Percentiles rank a stretch among this genome's conserved stretches.
These are phyloP conservation scores for Hydractinia echinata DNA, from an alignment of 30 jellyfish, hydroid and myxozoan genomes.

Conservation along the genomic window DNA sequence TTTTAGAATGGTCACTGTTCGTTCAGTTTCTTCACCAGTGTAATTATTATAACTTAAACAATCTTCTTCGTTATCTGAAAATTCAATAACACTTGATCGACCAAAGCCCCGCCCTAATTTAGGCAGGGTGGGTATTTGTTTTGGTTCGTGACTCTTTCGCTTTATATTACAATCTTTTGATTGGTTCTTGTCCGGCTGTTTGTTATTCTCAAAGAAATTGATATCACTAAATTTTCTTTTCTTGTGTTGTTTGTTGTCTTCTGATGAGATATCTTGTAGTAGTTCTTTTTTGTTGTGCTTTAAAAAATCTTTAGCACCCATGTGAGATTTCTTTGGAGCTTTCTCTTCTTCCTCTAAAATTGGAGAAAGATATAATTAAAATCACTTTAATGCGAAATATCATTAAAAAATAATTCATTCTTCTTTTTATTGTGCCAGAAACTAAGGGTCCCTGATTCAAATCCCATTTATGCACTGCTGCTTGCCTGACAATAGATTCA, in stretches of 20 bases:
- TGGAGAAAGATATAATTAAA: no score
- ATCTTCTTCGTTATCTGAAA: conserved; percentile 58
- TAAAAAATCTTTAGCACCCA: conserved; percentile 7
- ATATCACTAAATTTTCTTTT: conserved; percentile 18
- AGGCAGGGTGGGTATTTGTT: conserved; percentile 38
- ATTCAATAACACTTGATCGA: conserved; percentile 55
- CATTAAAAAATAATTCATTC: no score
- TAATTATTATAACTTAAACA: conserved; percentile 40
- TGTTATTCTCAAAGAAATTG: conserved; percentile 10
- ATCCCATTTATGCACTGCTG: no score
- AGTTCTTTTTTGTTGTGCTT: not conserved
- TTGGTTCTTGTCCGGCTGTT: not conserved
- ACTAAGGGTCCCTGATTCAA: no score
- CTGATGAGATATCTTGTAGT: not conserved
- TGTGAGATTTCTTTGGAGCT: not conserved
- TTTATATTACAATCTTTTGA: not conserved
- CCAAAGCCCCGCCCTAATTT: conserved; percentile 45
- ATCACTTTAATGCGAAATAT: no score
- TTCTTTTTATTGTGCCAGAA: no score
- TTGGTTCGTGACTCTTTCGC: not conserved
- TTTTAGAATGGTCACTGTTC: not conserved
- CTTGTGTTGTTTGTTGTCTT: not conserved
- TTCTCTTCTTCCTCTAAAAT: conserved; percentile 17
- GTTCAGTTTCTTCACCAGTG: conserved; percentile 30
- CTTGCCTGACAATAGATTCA: no score